Percentiles rank a stretch among this genome's conserved stretches.
Conservation (phyloP, 37 sponge, comb jelly and placozoan genomes). For the Haliclona indistincta region DNA sequence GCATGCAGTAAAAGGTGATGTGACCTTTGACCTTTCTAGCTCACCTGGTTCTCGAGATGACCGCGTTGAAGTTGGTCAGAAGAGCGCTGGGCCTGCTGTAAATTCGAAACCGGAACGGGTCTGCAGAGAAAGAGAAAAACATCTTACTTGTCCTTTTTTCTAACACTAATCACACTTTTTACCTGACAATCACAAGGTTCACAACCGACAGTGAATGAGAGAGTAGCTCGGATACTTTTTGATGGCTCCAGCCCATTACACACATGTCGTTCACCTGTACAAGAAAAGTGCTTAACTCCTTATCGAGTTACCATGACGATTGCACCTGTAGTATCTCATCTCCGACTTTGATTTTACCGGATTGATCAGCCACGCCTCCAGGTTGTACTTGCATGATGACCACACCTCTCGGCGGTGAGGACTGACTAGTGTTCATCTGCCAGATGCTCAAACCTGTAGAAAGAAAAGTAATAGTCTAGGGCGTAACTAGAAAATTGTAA, state of each 20-base stretch:
- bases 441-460: conserved; percentile 58
- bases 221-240: conserved; percentile 53
- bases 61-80: neutral
- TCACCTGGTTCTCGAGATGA: no score
- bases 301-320: neutral
- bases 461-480: neutral
- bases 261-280: conserved; percentile 60
- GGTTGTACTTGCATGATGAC: conserved; percentile 62
- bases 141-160: no score
- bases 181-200: conserved; percentile 70
- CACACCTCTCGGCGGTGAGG: conserved; percentile 40
- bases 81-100: neutral
- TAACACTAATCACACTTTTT: neutral
- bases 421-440: neutral
- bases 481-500: neutral
- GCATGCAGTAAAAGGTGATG: no score
- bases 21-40: no score
- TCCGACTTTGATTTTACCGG: conserved; percentile 61
- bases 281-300: neutral
- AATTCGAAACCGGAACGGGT: neutral
- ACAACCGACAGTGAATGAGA: conserved; percentile 42
- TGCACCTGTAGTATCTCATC: conserved; percentile 75
- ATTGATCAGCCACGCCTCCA: conserved; percentile 74
- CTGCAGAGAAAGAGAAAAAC: neutral
- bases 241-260: conserved; percentile 60